Evolutionary conservation across 2,888 invertebrate genomes (phyloP).

Genomic region (Sycophila texana): DNA sequence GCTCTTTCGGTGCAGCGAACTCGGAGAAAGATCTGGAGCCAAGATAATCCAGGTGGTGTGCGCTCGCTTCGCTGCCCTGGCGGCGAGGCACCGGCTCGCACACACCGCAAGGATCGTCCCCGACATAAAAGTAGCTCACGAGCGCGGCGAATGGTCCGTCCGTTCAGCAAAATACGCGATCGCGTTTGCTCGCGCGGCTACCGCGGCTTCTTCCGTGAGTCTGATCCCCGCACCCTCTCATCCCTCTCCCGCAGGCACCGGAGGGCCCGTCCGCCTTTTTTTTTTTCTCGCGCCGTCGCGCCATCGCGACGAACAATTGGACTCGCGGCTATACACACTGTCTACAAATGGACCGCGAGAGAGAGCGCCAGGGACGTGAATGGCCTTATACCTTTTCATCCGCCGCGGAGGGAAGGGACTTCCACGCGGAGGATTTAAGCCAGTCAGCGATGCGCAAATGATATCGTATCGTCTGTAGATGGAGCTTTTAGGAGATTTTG

Average conservation of each 20-base stretch:
- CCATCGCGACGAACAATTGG: background rate
- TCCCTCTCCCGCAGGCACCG: background rate
- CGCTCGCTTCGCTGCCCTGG: background rate
- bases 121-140: background rate
- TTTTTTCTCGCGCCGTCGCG: background rate
- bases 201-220: background rate
- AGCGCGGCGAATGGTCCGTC: background rate
- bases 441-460: background rate
- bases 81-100: background rate
- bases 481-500: background rate
- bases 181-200: slow-evolving; percentile 11
- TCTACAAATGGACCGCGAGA: slow-evolving; percentile 10
- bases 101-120: background rate
- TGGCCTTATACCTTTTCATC: slow-evolving; percentile 3
- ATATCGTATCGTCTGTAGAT: background rate
- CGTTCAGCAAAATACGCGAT: slow-evolving; percentile 19
- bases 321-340: background rate
- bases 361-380: background rate
- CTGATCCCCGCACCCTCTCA: background rate
- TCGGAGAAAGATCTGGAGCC: background rate
- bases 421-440: background rate
- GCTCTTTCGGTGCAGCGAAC: slow-evolving; percentile 12
- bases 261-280: background rate
- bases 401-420: background rate
- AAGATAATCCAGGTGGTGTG: slow-evolving; percentile 19